Conservation (phyloP, 2,113 vertebrate species). For the Thunnus thynnus region DNA sequence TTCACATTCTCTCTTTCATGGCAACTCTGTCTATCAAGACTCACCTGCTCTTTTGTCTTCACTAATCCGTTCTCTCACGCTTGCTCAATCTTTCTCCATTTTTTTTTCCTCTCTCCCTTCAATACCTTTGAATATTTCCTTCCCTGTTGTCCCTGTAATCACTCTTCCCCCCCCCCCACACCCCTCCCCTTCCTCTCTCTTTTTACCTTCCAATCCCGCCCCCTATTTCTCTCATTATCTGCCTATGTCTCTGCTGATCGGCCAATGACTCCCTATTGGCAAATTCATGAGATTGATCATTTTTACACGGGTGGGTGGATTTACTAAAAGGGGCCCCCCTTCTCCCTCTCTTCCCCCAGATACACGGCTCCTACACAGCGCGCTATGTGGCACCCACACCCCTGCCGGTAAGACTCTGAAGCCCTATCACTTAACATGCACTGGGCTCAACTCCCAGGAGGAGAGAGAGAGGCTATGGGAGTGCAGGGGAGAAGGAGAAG, state of each 20-base stretch:
- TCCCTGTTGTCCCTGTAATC: constrained; percentile 5
- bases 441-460: constrained; percentile 76
- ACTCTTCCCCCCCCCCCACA: neutral
- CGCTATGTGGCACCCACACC: constrained; percentile 61
- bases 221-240: constrained; percentile 67
- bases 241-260: constrained; percentile 63
- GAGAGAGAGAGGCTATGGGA: constrained; percentile 35
- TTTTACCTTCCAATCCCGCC: neutral
- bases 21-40: constrained; percentile 55
- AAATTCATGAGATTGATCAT: constrained; percentile 80
- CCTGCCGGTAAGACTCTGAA: constrained; percentile 61
- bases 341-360: constrained; percentile 2
- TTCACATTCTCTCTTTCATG: constrained; percentile 29
- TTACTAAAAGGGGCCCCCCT: constrained; percentile 55
- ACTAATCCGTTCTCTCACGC: constrained; percentile 47
- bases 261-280: constrained; percentile 70
- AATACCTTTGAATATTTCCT: constrained; percentile 54
- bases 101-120: neutral
- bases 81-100: constrained; percentile 31
- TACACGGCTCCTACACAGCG: constrained; percentile 31
- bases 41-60: constrained; percentile 73
- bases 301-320: constrained; percentile 72
- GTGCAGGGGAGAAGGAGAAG: constrained; percentile 55
- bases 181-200: neutral
- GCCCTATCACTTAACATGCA: constrained; percentile 80